These are phyloP conservation scores for Glareola pratincola DNA, from an alignment of 2,113 vertebrate genomes.

Conservation along the genomic window DNA sequence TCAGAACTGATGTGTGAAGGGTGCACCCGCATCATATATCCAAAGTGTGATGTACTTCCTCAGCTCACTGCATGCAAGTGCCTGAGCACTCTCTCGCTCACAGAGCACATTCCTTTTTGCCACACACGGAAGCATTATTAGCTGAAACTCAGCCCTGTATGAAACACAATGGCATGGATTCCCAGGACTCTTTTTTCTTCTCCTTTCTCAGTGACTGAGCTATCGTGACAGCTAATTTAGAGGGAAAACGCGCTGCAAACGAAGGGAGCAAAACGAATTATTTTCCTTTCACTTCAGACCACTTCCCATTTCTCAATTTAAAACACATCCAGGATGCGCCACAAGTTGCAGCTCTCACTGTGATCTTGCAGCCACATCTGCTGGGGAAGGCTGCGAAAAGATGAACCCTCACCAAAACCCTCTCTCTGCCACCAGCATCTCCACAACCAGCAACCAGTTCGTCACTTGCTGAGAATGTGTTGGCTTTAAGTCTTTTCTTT, in stretches of 20 bases:
- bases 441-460: background rate
- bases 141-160: background rate
- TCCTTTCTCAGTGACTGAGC: background rate
- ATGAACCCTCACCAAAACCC: background rate
- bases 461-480: rapidly evolving
- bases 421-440: background rate
- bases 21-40: background rate
- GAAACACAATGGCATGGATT: background rate
- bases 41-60: background rate
- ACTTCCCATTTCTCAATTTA: background rate
- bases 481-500: background rate
- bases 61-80: background rate
- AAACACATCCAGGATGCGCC: background rate
- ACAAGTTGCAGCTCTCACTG: background rate
- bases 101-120: background rate
- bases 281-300: background rate
- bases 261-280: background rate
- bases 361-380: background rate
- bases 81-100: background rate
- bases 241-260: background rate
- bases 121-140: background rate
- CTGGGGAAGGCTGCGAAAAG: background rate
- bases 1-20: background rate
- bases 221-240: background rate
- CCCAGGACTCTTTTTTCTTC: background rate